Evolutionary conservation across 2,113 vertebrate species (phyloP).

Genomic region (Phoxinus phoxinus): DNA sequence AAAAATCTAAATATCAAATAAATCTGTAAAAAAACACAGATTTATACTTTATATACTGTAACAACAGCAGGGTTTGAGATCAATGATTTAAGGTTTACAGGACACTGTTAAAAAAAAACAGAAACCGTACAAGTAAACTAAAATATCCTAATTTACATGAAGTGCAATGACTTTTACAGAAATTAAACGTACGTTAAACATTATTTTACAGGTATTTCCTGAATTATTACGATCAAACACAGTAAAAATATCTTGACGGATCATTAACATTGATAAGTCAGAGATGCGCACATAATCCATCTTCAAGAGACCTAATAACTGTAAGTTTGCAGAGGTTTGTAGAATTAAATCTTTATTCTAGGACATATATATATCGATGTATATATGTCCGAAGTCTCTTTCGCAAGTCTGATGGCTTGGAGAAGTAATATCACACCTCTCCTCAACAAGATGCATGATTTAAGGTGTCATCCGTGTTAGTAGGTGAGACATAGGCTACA

Average conservation of each 20-base stretch:
- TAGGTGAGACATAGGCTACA: background rate
- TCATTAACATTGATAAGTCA: background rate
- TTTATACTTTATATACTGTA: too few species aligned
- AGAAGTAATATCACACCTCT: background rate
- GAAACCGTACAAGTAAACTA: too few species aligned
- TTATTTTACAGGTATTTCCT: too few species aligned
- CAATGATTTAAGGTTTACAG: background rate
- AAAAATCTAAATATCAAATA: too few species aligned
- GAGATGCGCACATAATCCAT: background rate
- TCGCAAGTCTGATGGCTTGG: background rate
- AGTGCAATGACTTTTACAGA: too few species aligned
- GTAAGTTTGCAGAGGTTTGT: background rate
- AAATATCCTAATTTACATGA: too few species aligned
- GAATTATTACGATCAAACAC: too few species aligned
- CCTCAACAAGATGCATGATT: background rate
- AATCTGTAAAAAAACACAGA: too few species aligned
- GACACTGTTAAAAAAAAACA: too few species aligned
- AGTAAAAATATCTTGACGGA: background rate
- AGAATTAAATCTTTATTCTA: background rate
- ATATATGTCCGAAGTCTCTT: too few species aligned
- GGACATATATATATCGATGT: too few species aligned
- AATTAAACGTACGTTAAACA: too few species aligned
- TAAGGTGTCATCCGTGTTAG: background rate
- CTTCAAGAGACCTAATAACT: background rate
- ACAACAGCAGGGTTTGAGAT: background rate